A percentile compares a stretch with the other conserved stretches of the same genome.
Conservation (phyloP, 1,140 invertebrate genomes). For the Drosophila jambulina region DNA sequence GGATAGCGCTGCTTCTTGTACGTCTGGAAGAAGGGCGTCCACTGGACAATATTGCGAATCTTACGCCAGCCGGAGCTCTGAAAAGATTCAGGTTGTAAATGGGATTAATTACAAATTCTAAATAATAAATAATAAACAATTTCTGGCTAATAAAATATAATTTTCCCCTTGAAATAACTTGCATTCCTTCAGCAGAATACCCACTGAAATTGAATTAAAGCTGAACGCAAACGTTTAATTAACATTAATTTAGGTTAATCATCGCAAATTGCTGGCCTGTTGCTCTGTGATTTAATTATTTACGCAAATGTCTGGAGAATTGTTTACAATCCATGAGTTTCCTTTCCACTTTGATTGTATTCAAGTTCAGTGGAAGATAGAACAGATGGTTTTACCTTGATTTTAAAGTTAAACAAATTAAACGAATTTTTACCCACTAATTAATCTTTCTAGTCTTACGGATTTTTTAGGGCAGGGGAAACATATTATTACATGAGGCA, state of each 20-base stretch:
- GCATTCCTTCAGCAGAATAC: not conserved
- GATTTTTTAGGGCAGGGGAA: not conserved
- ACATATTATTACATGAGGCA: constrained; percentile 3
- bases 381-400: not conserved
- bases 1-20: constrained; percentile 98
- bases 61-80: constrained; percentile 97
- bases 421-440: not conserved
- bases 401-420: not conserved
- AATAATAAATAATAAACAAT: not conserved
- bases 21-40: constrained; percentile 98
- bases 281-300: constrained; percentile 10
- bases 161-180: not conserved
- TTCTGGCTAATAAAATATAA: not conserved
- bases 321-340: constrained; percentile 12
- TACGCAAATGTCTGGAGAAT: not conserved
- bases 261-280: constrained; percentile 11
- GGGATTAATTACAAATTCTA: not conserved
- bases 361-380: constrained; percentile 2
- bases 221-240: constrained; percentile 4
- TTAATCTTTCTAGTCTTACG: not conserved
- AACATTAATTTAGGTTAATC: constrained; percentile 21
- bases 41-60: constrained; percentile 96
- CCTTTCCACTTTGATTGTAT: not conserved
- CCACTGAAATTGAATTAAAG: not conserved
- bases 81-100: not conserved